A percentile compares a stretch with the other conserved stretches of the same genome.
Evolutionary conservation across 2,113 vertebrate species (phyloP).

Genomic region (Dasyornis broadbenti): DNA sequence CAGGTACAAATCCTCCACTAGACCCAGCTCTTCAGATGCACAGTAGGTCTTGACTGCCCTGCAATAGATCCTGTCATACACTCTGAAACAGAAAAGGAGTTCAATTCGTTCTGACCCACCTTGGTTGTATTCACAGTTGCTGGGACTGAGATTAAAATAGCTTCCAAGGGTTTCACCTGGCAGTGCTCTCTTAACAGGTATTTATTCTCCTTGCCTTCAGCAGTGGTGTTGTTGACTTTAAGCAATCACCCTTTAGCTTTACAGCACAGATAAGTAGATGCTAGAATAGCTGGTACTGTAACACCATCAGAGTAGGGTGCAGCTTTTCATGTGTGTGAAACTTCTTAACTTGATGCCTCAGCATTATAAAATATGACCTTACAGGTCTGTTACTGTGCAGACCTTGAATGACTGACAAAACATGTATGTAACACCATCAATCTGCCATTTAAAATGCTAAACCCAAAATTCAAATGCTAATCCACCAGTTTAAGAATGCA

Average conservation of each 20-base stretch:
- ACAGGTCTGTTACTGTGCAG: not conserved
- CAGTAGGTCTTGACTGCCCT: not conserved
- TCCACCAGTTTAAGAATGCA: not conserved
- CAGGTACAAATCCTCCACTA: not conserved
- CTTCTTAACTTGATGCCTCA: not conserved
- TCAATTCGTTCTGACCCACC: not conserved
- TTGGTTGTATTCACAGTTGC: not conserved
- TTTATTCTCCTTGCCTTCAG: not conserved
- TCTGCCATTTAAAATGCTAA: not conserved
- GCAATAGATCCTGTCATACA: not conserved
- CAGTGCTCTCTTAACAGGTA: not conserved
- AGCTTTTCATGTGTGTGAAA: not conserved
- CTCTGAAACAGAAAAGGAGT: not conserved
- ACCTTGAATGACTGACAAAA: not conserved
- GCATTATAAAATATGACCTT: not conserved
- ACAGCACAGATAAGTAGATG: not conserved
- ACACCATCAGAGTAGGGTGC: not conserved
- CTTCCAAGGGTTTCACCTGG: not conserved
- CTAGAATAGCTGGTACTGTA: not conserved
- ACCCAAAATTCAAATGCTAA: not conserved
- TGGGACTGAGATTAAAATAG: not conserved
- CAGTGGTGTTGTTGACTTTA: not conserved
- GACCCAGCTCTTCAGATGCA: not conserved
- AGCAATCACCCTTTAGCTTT: not conserved
- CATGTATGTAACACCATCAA: not conserved